Conservation (phyloP, 2,797 vertebrate genomes). For the Smutsia temminckii region DNA sequence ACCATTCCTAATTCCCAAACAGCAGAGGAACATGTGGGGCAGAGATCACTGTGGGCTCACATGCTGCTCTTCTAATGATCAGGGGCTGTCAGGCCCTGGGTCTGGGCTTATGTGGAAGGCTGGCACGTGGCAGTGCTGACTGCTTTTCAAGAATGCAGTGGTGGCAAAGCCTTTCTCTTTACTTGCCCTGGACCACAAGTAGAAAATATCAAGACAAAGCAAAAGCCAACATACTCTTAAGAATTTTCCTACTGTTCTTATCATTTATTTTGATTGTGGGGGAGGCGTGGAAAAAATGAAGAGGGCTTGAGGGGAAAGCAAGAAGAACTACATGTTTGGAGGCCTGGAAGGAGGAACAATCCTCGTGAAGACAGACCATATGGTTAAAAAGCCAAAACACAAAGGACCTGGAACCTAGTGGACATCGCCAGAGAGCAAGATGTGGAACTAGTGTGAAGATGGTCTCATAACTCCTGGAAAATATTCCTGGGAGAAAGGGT, state of each 20-base stretch:
- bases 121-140: fast-evolving
- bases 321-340: background rate
- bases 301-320: background rate
- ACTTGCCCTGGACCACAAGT: background rate
- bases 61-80: too few species aligned
- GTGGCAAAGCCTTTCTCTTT: background rate
- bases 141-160: background rate
- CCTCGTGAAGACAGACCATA: background rate
- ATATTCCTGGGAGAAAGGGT: background rate
- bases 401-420: background rate
- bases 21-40: background rate
- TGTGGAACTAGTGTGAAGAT: background rate
- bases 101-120: background rate
- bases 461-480: background rate
- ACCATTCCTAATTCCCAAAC: background rate
- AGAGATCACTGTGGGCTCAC: fast-evolving
- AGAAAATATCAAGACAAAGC: background rate
- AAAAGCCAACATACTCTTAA: background rate
- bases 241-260: background rate
- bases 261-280: background rate
- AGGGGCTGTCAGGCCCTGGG: background rate
- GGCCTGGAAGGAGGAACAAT: background rate
- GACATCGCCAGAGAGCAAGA: background rate
- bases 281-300: background rate
- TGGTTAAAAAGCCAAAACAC: background rate